Conservation (phyloP, 2,113 vertebrate genomes). For the Genyomyrus donnyi region DNA sequence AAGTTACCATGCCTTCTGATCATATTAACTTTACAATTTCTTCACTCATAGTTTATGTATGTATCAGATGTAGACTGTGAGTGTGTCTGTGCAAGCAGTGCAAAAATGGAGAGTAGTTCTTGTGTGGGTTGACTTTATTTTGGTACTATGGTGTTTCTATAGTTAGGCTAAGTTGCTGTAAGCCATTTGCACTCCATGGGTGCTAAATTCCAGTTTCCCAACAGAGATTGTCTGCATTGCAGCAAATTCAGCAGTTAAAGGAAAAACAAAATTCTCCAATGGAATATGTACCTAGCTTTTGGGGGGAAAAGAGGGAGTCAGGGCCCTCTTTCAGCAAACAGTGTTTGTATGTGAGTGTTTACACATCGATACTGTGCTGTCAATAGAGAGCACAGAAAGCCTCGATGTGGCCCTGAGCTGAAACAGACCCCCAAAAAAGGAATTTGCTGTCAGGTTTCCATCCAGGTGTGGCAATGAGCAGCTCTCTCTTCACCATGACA, state of each 20-base stretch:
- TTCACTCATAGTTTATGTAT: neutral
- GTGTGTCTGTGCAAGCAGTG: neutral
- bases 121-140: neutral
- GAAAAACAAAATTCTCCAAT: neutral
- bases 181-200: neutral
- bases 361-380: neutral
- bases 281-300: neutral
- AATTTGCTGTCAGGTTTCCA: no score
- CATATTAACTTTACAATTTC: neutral
- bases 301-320: no score
- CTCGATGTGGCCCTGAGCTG: constrained; percentile 17
- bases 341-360: neutral
- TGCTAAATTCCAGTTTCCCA: neutral
- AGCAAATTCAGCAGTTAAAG: neutral
- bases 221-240: neutral
- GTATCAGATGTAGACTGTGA: neutral
- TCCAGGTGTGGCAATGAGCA: no score
- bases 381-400: constrained; percentile 13
- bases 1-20: neutral
- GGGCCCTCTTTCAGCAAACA: neutral
- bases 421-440: neutral
- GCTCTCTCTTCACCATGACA: neutral
- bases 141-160: neutral
- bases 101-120: neutral
- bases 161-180: neutral